Percentiles rank a stretch among this genome's conserved stretches.
These are phyloP conservation scores for Myotis yumanensis DNA, from an alignment of 2,113 vertebrate genomes.

Conservation along the genomic window DNA sequence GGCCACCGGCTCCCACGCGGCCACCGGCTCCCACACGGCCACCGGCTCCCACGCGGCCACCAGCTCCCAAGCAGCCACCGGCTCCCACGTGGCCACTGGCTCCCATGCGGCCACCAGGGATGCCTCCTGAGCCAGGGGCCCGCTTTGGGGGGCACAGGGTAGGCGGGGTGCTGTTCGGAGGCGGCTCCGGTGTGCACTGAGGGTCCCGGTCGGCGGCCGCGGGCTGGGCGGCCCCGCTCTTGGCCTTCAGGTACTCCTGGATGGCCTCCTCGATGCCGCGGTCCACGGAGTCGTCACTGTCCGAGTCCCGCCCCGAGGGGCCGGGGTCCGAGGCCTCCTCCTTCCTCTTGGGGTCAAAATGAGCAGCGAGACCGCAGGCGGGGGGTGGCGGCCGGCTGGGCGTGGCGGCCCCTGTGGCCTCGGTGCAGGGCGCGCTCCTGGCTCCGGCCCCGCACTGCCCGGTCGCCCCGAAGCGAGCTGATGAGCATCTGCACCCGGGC, in stretches of 20 bases:
- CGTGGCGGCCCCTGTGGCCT: constrained; percentile 69
- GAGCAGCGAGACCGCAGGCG: constrained; percentile 43
- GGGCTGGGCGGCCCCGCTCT: constrained; percentile 75
- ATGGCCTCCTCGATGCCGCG: constrained; percentile 96
- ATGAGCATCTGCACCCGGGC: constrained; percentile 95
- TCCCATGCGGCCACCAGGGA: constrained; percentile 54
- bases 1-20: too few relatives aligned
- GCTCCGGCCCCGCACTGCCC: constrained; percentile 89
- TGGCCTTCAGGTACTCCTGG: constrained; percentile 95
- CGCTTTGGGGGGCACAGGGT: constrained; percentile 59
- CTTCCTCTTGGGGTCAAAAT: constrained; percentile 44
- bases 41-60: too few relatives aligned
- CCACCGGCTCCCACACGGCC: too few relatives aligned
- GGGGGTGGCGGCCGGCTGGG: not conserved
- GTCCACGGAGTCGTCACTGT: constrained; percentile 96
- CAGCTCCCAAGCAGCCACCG: constrained; percentile 31
- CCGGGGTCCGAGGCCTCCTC: constrained; percentile 51
- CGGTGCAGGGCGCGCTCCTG: constrained; percentile 84
- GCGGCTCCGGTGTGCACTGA: constrained; percentile 62
- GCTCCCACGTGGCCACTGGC: not conserved
- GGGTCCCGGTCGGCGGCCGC: not conserved
- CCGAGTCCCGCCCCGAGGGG: constrained; percentile 84
- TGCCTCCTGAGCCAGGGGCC: constrained; percentile 40
- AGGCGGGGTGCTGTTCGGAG: not conserved
- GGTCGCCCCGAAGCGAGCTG: constrained; percentile 90